Percentiles rank a stretch among this genome's conserved stretches.
These are phyloP conservation scores for Dromius quadrimaculatus DNA, from an alignment of 2,888 invertebrate species.

Conservation along the genomic window DNA sequence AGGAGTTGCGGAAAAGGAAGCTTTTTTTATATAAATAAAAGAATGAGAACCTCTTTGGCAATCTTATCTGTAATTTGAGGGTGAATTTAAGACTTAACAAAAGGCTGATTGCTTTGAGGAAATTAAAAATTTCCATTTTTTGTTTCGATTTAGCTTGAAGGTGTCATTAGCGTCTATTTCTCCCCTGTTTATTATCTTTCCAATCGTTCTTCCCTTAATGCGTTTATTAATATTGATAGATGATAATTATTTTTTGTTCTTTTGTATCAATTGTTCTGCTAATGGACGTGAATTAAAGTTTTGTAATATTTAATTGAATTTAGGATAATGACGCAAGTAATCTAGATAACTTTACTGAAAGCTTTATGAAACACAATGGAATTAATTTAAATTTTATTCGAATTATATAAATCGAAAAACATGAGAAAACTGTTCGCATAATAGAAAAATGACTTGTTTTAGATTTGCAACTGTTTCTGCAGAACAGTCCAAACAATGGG, in stretches of 20 bases:
- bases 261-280: conserved; percentile 17
- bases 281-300: conserved; percentile 13
- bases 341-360: background rate
- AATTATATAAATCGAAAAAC: too few species aligned
- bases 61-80: too few species aligned
- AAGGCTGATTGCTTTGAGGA: conserved; percentile 55
- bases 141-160: conserved; percentile 1
- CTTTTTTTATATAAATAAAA: conserved; percentile 49
- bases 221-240: conserved; percentile 49
- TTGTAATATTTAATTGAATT: conserved; percentile 14
- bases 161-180: conserved; percentile 18
- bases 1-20: background rate
- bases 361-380: too few species aligned
- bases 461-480: too few species aligned
- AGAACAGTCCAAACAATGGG: too few species aligned
- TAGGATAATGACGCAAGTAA: background rate
- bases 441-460: too few species aligned
- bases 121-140: conserved; percentile 38
- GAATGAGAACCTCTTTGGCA: too few species aligned
- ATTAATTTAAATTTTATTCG: too few species aligned
- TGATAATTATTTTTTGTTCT: conserved; percentile 44
- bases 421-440: too few species aligned
- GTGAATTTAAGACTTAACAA: conserved; percentile 57
- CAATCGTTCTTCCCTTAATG: conserved; percentile 38
- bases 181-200: conserved; percentile 22